phyloP scores from a whole-genome alignment of 2,888 invertebrate species.

The Cataglyphis altisquamis region DNA sequence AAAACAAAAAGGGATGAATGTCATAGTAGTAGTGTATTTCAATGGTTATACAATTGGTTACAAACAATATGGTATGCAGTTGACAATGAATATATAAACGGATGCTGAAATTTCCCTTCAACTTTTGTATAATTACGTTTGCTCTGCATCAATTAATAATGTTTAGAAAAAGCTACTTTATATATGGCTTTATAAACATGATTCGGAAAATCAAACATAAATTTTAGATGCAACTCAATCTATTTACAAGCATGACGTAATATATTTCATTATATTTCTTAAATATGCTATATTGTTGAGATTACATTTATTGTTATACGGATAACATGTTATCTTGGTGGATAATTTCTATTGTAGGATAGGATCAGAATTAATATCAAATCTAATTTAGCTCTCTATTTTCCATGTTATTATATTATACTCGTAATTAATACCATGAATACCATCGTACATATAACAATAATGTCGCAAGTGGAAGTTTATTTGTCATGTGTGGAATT shows the following conservation, averaged over 20 bases:
- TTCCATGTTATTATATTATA: slow-evolving; percentile 15
- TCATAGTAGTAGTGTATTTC: neutral
- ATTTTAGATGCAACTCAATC: neutral
- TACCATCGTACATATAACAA: neutral
- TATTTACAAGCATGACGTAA: neutral
- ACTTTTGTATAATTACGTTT: neutral
- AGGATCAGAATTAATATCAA: slow-evolving; percentile 2
- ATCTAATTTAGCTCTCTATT: slow-evolving; percentile 21
- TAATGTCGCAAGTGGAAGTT: neutral
- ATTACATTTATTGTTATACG: neutral
- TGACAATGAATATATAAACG: neutral
- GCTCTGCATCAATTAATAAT: neutral
- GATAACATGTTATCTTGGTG: slow-evolving; percentile 6
- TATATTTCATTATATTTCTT: slow-evolving; percentile 19
- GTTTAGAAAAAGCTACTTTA: neutral
- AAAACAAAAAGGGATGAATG: slow-evolving; percentile 12
- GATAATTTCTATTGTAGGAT: neutral
- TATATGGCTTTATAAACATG: neutral
- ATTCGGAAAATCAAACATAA: neutral
- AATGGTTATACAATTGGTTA: neutral
- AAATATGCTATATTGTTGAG: neutral
- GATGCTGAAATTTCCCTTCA: neutral
- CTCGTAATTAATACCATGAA: neutral
- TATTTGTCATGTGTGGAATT: neutral
- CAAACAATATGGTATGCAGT: neutral